These are phyloP conservation scores for Lophochroa leadbeateri DNA, from an alignment of 2,113 vertebrate genomes.

Conservation along the genomic window DNA sequence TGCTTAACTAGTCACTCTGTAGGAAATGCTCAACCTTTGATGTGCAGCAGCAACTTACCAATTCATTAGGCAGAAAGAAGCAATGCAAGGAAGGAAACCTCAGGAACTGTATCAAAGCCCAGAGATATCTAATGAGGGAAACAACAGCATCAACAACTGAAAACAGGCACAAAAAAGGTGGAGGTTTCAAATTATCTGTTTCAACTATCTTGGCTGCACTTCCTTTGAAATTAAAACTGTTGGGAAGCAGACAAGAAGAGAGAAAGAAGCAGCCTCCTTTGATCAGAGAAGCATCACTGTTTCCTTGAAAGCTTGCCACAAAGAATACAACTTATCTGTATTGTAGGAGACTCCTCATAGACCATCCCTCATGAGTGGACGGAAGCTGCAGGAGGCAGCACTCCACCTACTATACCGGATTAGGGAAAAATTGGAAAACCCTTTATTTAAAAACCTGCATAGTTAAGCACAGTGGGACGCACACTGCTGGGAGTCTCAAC, in stretches of 20 bases:
- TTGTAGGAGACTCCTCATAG: neutral
- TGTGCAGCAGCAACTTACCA: slow-evolving; percentile 43
- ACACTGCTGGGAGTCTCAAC: neutral
- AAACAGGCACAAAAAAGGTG: neutral
- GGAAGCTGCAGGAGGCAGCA: neutral
- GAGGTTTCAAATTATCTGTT: neutral
- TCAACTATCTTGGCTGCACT: neutral
- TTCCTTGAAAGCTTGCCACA: slow-evolving; percentile 26
- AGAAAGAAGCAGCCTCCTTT: neutral
- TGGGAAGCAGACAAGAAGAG: neutral
- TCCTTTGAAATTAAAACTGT: slow-evolving; percentile 35
- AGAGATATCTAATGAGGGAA: slow-evolving; percentile 51
- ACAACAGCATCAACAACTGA: slow-evolving; percentile 27
- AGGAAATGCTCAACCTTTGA: slow-evolving; percentile 65
- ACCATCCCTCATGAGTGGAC: neutral
- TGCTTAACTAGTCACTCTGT: slow-evolving; percentile 59
- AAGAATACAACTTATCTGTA: neutral
- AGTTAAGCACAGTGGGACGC: neutral
- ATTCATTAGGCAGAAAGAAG: slow-evolving; percentile 61
- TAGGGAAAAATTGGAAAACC: neutral
- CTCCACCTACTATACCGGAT: accelerated
- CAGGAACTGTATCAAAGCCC: slow-evolving; percentile 56
- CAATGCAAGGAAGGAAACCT: slow-evolving; percentile 45
- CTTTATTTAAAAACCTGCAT: neutral
- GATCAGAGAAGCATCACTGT: slow-evolving; percentile 2